phyloP scores from a whole-genome alignment of 2,888 invertebrate genomes.

The Cancer borealis region DNA sequence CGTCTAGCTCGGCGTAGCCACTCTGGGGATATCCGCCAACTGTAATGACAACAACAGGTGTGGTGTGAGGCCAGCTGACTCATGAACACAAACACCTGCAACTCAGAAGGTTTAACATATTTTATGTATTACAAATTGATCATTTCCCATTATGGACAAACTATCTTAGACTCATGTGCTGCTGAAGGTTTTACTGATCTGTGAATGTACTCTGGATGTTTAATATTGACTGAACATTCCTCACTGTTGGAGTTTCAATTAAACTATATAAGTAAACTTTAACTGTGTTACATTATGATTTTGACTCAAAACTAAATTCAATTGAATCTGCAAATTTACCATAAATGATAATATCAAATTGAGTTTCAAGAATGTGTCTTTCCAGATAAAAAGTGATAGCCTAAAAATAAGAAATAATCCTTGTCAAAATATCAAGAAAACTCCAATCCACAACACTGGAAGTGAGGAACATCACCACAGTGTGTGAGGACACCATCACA shows the following conservation, averaged over 20 bases:
- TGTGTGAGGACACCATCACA: not conserved
- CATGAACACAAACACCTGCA: not conserved
- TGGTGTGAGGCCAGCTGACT: not conserved
- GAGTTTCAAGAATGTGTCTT: not conserved
- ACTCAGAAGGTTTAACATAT: not conserved
- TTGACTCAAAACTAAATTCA: not conserved
- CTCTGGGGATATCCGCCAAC: constrained; percentile 81
- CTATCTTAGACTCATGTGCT: not conserved
- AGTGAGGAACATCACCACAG: not conserved
- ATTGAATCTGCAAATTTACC: not conserved
- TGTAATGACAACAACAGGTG: constrained; percentile 13
- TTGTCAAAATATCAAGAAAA: not conserved
- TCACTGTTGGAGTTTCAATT: not conserved
- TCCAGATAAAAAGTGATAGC: not conserved
- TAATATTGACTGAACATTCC: not conserved
- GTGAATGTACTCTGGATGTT: not conserved
- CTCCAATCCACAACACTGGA: not conserved
- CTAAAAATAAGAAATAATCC: not conserved
- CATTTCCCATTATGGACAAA: not conserved
- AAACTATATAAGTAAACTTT: not conserved
- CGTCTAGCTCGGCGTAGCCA: constrained; percentile 86
- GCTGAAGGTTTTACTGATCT: not conserved
- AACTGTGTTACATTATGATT: not conserved
- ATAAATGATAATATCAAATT: not conserved
- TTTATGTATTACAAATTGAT: not conserved